phyloP scores from a whole-genome alignment of 2,888 invertebrate species.

The Acleris laterana region DNA sequence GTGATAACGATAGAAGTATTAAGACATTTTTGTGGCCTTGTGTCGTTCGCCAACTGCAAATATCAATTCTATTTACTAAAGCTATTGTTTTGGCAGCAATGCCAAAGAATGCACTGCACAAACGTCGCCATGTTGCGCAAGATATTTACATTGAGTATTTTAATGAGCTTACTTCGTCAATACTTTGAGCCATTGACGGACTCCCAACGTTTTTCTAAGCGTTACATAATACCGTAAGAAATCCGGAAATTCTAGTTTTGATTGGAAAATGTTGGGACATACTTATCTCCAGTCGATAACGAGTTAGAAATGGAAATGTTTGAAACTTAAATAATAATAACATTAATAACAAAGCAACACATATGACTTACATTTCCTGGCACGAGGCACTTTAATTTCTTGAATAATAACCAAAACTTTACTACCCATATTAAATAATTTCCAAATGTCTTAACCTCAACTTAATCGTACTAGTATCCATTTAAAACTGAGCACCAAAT shows the following conservation, averaged over 20 bases:
- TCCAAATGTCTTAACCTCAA: slow-evolving; percentile 35
- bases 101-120: slow-evolving; percentile 60
- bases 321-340: slow-evolving; percentile 1
- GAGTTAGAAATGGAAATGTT: slow-evolving; percentile 10
- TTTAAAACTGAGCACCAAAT: slow-evolving; percentile 47
- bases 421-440: slow-evolving; percentile 49
- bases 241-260: slow-evolving; percentile 33
- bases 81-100: slow-evolving; percentile 56
- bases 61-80: slow-evolving; percentile 49
- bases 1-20: slow-evolving; percentile 33
- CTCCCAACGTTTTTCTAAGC: neutral
- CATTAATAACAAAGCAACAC: neutral
- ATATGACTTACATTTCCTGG: slow-evolving; percentile 56
- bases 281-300: neutral
- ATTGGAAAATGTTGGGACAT: slow-evolving; percentile 15
- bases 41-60: slow-evolving; percentile 49
- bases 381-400: slow-evolving; percentile 45
- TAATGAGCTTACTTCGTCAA: slow-evolving; percentile 32
- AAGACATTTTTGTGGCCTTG: slow-evolving; percentile 42
- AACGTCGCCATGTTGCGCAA: slow-evolving; percentile 45
- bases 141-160: slow-evolving; percentile 31
- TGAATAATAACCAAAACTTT: slow-evolving; percentile 55
- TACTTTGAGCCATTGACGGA: neutral
- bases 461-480: slow-evolving; percentile 43
- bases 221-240: slow-evolving; percentile 26